Percentiles rank a stretch among this genome's conserved stretches.
Evolutionary conservation across 2,113 vertebrate genomes (phyloP).

Genomic region (Megalops atlanticus): DNA sequence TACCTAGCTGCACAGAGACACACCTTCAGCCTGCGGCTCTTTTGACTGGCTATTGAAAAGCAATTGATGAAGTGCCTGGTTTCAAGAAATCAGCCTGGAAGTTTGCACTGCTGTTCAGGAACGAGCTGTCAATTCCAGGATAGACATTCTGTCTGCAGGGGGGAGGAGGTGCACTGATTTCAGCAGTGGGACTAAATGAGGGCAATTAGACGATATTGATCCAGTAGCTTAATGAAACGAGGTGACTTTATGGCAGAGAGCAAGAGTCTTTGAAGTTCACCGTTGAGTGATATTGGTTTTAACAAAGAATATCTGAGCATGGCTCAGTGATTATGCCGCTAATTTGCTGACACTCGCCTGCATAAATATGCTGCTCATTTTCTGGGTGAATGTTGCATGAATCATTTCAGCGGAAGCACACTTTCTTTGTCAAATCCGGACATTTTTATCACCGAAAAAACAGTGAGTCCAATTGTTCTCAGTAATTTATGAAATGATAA

Average conservation of each 20-base stretch:
- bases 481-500: too few species aligned
- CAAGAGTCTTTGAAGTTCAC: background rate
- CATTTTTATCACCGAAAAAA: too few species aligned
- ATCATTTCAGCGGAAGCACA: background rate
- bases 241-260: background rate
- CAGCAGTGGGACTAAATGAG: background rate
- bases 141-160: background rate
- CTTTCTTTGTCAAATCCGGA: background rate
- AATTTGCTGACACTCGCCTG: background rate
- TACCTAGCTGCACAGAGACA: background rate
- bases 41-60: background rate
- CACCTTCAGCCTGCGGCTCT: too few species aligned
- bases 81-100: too few species aligned
- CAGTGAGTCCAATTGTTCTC: too few species aligned
- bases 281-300: background rate
- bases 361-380: background rate
- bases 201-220: background rate
- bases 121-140: background rate
- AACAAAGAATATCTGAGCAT: background rate
- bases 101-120: background rate
- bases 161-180: background rate
- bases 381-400: background rate
- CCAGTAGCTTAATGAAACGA: background rate
- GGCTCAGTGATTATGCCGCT: background rate
- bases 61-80: too few species aligned